Percentiles rank a stretch among this genome's conserved stretches.
phyloP scores from a whole-genome alignment of 2,888 invertebrate species.

The Elysia crispata region DNA sequence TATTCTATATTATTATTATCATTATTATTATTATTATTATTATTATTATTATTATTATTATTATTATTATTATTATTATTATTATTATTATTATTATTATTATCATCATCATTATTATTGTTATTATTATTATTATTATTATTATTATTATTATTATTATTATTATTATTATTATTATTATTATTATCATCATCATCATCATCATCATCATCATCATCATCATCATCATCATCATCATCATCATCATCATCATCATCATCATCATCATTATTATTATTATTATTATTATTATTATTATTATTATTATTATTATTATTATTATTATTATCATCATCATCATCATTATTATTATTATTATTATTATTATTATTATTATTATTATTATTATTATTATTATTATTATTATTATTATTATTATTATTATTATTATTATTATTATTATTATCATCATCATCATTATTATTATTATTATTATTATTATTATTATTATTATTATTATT shows the following conservation, averaged over 20 bases:
- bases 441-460: too few species aligned
- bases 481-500: too few species aligned
- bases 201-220: slow-evolving; percentile 49
- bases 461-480: too few species aligned
- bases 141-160: slow-evolving; percentile 43
- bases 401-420: too few species aligned
- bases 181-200: slow-evolving; percentile 48
- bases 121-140: slow-evolving; percentile 48
- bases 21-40: too few species aligned
- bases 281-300: slow-evolving; percentile 48
- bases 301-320: slow-evolving; percentile 43
- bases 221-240: slow-evolving; percentile 47
- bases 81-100: too few species aligned
- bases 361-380: too few species aligned
- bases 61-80: too few species aligned
- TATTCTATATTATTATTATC: too few species aligned
- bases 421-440: too few species aligned
- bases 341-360: slow-evolving; percentile 43
- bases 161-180: slow-evolving; percentile 48
- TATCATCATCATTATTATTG: slow-evolving; percentile 48
- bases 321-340: slow-evolving; percentile 7
- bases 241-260: slow-evolving; percentile 46
- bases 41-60: too few species aligned
- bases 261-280: slow-evolving; percentile 49
- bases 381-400: too few species aligned